Conservation (phyloP, 2,113 vertebrate genomes). For the Scophthalmus maximus region DNA sequence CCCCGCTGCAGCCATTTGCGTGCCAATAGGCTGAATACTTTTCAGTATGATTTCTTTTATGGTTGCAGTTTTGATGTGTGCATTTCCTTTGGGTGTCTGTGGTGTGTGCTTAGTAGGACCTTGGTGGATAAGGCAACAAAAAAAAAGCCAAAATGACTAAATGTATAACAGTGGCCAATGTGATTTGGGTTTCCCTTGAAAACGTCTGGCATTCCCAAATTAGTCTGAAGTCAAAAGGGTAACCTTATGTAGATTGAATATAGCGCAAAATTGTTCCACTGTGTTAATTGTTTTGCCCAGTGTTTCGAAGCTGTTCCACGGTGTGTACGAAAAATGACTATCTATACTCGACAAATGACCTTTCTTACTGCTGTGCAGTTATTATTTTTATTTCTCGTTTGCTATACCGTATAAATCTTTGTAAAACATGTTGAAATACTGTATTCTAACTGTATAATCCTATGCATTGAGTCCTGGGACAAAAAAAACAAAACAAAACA, state of each 20-base stretch:
- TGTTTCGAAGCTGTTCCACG: slow-evolving; percentile 79
- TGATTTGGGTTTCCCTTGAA: slow-evolving; percentile 69
- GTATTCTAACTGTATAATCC: slow-evolving; percentile 84
- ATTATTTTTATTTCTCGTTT: slow-evolving; percentile 84
- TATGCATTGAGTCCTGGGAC: slow-evolving; percentile 83
- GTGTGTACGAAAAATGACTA: slow-evolving; percentile 84
- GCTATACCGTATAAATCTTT: slow-evolving; percentile 85
- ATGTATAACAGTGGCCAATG: slow-evolving; percentile 75
- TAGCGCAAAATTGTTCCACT: slow-evolving; percentile 79
- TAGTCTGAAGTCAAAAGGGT: slow-evolving; percentile 72
- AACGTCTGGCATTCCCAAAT: slow-evolving; percentile 73
- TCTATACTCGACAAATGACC: slow-evolving; percentile 84
- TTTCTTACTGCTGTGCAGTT: slow-evolving; percentile 89
- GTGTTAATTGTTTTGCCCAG: slow-evolving; percentile 73
- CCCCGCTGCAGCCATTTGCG: slow-evolving; percentile 76
- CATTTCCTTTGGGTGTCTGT: slow-evolving; percentile 81
- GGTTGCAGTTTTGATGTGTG: slow-evolving; percentile 75
- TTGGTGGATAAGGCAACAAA: slow-evolving; percentile 66
- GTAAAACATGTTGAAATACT: slow-evolving; percentile 84
- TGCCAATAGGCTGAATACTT: slow-evolving; percentile 81
- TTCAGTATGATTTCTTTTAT: slow-evolving; percentile 74
- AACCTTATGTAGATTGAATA: slow-evolving; percentile 78
- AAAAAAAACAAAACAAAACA: slow-evolving; percentile 58
- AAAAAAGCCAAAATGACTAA: slow-evolving; percentile 67
- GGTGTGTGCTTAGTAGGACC: slow-evolving; percentile 82